Percentiles rank a stretch among this genome's conserved stretches.
Conservation (phyloP, 2,797 vertebrate genomes). For the Coreius guichenoti region DNA sequence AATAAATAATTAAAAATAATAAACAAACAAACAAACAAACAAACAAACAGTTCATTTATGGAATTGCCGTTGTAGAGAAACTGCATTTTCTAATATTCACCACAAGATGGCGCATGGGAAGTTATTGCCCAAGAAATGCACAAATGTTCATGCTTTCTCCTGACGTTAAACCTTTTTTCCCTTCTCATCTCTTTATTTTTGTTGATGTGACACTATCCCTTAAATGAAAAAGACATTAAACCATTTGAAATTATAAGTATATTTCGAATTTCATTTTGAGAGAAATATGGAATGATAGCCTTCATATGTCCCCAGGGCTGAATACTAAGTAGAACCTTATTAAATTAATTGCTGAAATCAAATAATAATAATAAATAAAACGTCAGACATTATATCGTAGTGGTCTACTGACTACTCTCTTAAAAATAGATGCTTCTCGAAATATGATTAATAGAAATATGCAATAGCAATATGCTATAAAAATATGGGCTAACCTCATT, state of each 20-base stretch:
- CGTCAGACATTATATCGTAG: background rate
- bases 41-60: background rate
- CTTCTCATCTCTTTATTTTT: background rate
- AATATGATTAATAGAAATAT: background rate
- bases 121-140: background rate
- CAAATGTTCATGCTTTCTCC: background rate
- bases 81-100: constrained; percentile 7
- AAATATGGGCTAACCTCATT: background rate
- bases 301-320: background rate
- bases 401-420: background rate
- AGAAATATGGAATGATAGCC: background rate
- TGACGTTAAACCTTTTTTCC: background rate
- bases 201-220: background rate
- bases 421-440: background rate
- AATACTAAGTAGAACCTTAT: background rate
- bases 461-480: too few species aligned
- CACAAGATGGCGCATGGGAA: constrained; percentile 48
- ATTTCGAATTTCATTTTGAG: background rate
- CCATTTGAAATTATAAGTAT: background rate
- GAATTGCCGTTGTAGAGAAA: background rate
- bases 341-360: background rate
- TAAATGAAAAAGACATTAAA: background rate
- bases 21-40: background rate
- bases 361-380: background rate
- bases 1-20: background rate